Conservation (phyloP, 2,888 invertebrate genomes). For the Penaeus monodon region DNA sequence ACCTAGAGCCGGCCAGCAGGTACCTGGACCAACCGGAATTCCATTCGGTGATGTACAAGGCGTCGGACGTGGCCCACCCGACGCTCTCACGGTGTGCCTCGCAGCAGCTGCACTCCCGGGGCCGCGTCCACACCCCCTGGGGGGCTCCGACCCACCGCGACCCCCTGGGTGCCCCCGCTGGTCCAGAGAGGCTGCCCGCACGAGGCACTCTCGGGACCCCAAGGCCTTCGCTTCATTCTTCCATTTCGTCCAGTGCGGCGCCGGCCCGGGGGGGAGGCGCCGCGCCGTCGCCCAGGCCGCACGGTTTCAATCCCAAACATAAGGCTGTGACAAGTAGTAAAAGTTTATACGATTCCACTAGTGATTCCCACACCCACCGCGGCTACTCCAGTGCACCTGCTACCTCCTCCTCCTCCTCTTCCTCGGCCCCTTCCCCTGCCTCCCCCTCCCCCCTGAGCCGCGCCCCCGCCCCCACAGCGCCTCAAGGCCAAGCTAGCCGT, state of each 20-base stretch:
- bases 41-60: constrained; percentile 87
- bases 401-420: constrained; percentile 32
- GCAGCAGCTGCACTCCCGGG: constrained; percentile 74
- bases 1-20: constrained; percentile 82
- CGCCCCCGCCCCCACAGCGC: constrained; percentile 13
- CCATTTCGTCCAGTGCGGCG: constrained; percentile 52
- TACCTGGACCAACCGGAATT: constrained; percentile 70
- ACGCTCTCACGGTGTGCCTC: constrained; percentile 74
- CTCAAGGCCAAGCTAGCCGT: constrained; percentile 33
- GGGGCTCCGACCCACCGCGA: constrained; percentile 23
- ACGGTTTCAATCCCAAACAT: constrained; percentile 32
- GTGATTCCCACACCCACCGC: constrained; percentile 13
- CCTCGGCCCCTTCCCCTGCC: constrained; percentile 26
- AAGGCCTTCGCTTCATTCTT: constrained; percentile 48
- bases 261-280: constrained; percentile 23
- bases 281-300: constrained; percentile 30
- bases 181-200: constrained; percentile 18
- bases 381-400: not conserved
- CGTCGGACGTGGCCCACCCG: constrained; percentile 78
- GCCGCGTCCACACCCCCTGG: constrained; percentile 57
- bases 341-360: constrained; percentile 34
- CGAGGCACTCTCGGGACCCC: constrained; percentile 3
- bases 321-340: constrained; percentile 47
- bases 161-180: constrained; percentile 22
- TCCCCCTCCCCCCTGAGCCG: constrained; percentile 19